Conservation (phyloP, 2,888 invertebrate genomes). For the Agrochola litura region DNA sequence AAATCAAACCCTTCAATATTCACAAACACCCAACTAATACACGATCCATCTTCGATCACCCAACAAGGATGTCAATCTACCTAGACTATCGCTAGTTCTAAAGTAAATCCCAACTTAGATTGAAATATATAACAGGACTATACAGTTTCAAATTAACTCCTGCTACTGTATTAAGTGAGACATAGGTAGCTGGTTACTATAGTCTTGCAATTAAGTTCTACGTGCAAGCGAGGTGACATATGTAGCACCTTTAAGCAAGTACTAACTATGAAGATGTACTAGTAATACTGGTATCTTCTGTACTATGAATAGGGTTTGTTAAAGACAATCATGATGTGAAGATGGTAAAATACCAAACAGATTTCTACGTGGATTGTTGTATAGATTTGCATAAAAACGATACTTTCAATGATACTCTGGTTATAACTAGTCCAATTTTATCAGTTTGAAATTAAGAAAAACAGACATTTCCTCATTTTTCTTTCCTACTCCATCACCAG, state of each 20-base stretch:
- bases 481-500: no score
- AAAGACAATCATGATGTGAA: neutral
- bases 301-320: neutral
- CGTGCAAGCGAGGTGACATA: constrained; percentile 26
- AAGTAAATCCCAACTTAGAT: constrained; percentile 64
- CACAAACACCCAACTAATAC: constrained; percentile 31
- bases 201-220: constrained; percentile 53
- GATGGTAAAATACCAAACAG: neutral
- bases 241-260: constrained; percentile 15
- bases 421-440: neutral
- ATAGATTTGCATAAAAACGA: constrained; percentile 1
- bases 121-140: constrained; percentile 43
- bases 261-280: constrained; percentile 10
- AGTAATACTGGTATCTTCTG: neutral
- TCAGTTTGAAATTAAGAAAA: no score
- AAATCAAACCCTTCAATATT: neutral
- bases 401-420: neutral
- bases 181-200: constrained; percentile 16
- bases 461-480: no score
- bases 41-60: constrained; percentile 31
- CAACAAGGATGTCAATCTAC: constrained; percentile 28
- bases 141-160: constrained; percentile 51
- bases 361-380: neutral
- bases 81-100: constrained; percentile 29
- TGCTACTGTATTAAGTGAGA: constrained; percentile 37